phyloP scores from a whole-genome alignment of 2,113 vertebrate genomes.

The Ictidomys tridecemlineatus region DNA sequence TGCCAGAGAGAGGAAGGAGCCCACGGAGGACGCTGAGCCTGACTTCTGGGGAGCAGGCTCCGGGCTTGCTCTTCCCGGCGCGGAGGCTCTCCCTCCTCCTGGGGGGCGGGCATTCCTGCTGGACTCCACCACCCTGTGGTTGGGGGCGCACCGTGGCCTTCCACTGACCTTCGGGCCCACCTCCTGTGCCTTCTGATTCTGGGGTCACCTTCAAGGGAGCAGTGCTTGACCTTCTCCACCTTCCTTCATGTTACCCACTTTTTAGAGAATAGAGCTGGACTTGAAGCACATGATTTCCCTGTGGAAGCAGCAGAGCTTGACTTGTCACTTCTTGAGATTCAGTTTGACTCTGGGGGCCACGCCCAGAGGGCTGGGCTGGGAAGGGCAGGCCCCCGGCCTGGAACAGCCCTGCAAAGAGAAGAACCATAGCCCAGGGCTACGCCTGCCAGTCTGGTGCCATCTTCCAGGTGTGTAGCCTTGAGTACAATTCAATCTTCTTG shows the following conservation, averaged over 20 bases:
- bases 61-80: fast-evolving
- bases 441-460: not conserved
- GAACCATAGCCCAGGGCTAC: no score
- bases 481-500: not conserved
- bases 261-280: not conserved
- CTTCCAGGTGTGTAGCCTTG: not conserved
- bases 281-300: not conserved
- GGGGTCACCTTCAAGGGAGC: not conserved
- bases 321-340: not conserved
- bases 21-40: no score
- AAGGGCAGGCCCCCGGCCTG: no score
- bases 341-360: not conserved
- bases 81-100: not conserved
- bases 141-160: not conserved
- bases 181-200: not conserved
- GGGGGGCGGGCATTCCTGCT: not conserved
- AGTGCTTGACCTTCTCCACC: no score
- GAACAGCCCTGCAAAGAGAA: not conserved
- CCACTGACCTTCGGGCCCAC: not conserved
- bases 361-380: fast-evolving
- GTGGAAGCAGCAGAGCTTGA: not conserved
- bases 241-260: not conserved
- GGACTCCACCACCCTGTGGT: not conserved
- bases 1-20: not conserved
- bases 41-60: not conserved